phyloP scores from a whole-genome alignment of 1,140 invertebrate species.

The Drosophila parabipectinata region DNA sequence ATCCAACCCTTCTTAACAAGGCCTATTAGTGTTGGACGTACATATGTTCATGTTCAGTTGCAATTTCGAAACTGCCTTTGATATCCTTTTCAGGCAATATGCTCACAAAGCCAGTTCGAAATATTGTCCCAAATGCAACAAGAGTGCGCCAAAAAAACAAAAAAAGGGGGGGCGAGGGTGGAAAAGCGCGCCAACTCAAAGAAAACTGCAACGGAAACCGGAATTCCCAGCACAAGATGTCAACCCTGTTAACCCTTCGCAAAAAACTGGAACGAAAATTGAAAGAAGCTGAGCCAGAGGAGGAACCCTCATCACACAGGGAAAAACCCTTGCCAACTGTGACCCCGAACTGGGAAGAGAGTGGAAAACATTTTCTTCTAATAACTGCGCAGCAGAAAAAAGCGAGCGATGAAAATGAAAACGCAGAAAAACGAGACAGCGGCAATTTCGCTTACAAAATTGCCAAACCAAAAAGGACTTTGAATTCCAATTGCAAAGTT shows the following conservation, averaged over 20 bases:
- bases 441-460: constrained; percentile 81
- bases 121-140: constrained; percentile 42
- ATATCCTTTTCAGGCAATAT: constrained; percentile 26
- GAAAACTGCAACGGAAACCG: constrained; percentile 79
- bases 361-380: constrained; percentile 71
- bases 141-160: constrained; percentile 19
- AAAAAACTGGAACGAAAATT: constrained; percentile 50
- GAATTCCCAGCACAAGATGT: constrained; percentile 79
- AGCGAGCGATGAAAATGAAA: constrained; percentile 47
- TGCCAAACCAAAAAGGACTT: constrained; percentile 81
- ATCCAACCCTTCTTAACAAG: background rate
- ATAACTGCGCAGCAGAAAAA: constrained; percentile 71
- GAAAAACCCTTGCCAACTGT: constrained; percentile 64
- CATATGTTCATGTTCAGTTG: background rate
- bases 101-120: constrained; percentile 30
- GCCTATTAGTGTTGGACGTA: background rate
- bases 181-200: constrained; percentile 57
- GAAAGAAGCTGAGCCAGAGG: constrained; percentile 38
- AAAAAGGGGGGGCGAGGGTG: background rate
- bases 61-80: background rate
- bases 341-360: constrained; percentile 55
- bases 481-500: constrained; percentile 77
- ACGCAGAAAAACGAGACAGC: constrained; percentile 74
- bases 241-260: constrained; percentile 56
- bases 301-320: constrained; percentile 70